Evolutionary conservation across 2,113 vertebrate genomes (phyloP), one percentile per base, ranked within the genome.

Genomic region (Taurulus bubalis): DNA sequence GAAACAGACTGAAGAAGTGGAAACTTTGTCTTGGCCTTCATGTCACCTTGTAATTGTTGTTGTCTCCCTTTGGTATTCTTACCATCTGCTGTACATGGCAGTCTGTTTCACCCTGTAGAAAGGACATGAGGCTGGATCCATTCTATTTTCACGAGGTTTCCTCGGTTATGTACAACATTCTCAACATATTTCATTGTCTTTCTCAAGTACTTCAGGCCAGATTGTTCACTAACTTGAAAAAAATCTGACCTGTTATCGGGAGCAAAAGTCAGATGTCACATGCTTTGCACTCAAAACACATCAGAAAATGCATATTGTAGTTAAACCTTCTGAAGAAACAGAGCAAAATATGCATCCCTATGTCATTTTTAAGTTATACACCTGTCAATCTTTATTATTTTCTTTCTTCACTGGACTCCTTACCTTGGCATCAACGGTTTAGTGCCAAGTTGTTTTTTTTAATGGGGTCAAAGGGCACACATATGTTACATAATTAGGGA

Each of bases 31-130:
- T 71, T 56, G 73, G 85, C 79, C 85, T 90, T 77, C 70, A 18
- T 42, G 40, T 83, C 80, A 89, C 90, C 87, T 91, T 91, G 75
- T 60, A 26, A 49, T 73, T 76, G 80, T 49, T 87, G 81, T 83
- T 88, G 84, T 85, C 71, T 89, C 86, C 75, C 70, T 59, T 83
- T 85, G 85, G 85, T 77, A 40, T 82, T 84, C 71, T 42, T 62
- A 72, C 88, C 89, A 90, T 92, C 88, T 91, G 86, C 82, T 85
- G 68, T 69, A 18, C 73, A 32, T 47, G 2, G 68, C 67, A 58
- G 74, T 88, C 75, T 79, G 75, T 84, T 86, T 84, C 71, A 84
- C 77, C 82, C 75, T 42, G 59, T 18, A 65, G 78, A 78, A 70
- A 76, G 72, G 63, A 66, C 74, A 64, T 10, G 7, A 74, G 53